phyloP scores from a whole-genome alignment of 2,888 invertebrate species.

The Aspidiotus destructor region DNA sequence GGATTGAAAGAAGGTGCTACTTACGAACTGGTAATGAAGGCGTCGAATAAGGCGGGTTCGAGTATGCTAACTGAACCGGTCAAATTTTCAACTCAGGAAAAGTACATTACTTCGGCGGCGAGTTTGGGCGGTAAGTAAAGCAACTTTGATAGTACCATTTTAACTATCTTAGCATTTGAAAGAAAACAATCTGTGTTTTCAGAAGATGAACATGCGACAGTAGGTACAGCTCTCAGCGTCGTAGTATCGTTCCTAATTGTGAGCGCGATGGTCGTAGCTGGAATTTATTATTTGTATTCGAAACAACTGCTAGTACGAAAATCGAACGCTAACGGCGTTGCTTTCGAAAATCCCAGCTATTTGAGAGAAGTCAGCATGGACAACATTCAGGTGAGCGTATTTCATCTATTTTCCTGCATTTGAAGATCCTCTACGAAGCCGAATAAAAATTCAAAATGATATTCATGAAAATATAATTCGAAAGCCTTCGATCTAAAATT shows the following conservation, averaged over 20 bases:
- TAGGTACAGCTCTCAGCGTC: conserved; percentile 55
- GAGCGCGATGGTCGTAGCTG: conserved; percentile 52
- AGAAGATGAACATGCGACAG: conserved; percentile 47
- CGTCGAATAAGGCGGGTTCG: conserved; percentile 68
- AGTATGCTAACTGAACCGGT: conserved; percentile 64
- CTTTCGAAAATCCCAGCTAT: conserved; percentile 77
- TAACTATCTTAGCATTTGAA: no score
- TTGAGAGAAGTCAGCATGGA: conserved; percentile 66
- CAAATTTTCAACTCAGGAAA: conserved; percentile 64
- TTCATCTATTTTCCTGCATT: background rate
- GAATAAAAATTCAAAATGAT: background rate
- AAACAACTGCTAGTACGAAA: conserved; percentile 55
- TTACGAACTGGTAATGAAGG: conserved; percentile 73
- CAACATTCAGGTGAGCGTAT: conserved; percentile 45
- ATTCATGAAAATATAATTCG: background rate
- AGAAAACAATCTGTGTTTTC: conserved; percentile 14
- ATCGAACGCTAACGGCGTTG: conserved; percentile 60
- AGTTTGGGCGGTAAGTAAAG: conserved; percentile 40
- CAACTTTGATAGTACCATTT: background rate
- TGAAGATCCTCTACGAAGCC: no score
- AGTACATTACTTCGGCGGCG: conserved; percentile 60
- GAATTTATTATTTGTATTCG: conserved; percentile 54
- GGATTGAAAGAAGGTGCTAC: conserved; percentile 61
- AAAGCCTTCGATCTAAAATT: no score
- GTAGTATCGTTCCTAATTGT: conserved; percentile 54